Base-by-base conservation (phyloP, 2,888 invertebrate species). In the Pantelozetes paolii region DNA sequence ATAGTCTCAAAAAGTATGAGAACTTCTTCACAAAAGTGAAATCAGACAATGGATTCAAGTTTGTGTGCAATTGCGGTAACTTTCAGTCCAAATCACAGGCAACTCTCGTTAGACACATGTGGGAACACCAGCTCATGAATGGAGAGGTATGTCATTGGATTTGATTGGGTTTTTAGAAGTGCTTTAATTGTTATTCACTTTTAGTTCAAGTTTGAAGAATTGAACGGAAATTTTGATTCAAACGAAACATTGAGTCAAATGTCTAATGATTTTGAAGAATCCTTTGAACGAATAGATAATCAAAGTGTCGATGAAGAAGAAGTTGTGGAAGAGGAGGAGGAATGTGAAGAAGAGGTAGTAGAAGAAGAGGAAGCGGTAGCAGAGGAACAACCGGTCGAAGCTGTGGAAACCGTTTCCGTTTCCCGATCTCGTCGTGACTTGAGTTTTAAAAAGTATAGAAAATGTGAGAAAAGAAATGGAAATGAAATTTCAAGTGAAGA, bases 71-170 rank as follows among this genome's bases (percentile, higher is more conserved):
- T 54, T 71, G 67, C 20, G 18, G 30, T 1, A 23, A 40, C 2
- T 73, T 67, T 36, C n/a, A 59, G n/a, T 69, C 73, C 3, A 73
- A 73, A 54, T 67, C 67, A 23, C 73, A 73, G 40, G 48, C 67
- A n/a, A 50, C 48, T 20, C 64, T 73, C 30, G 67, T 73, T 1
- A 59, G 73, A 26, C 73, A 73, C 36, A 73, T 73, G 30, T 73
- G 73, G 73, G 50, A 50, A 50, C 50, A 50, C 20, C n/a, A 50
- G 50, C 18, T 18, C 20, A n/a, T 9, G 6, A 36, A 9, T 9
- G 36, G 6, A 36, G 6, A 36, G 36, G 36, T 36, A 36, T 36
- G 36, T 36, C 36, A 9, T 36, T 36, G 5, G 36, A 36, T 36
- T 9, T 5, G 36, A 36, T 36, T 36, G 5, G 6, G 36, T n/a